Percentiles rank a stretch among this genome's conserved stretches.
Evolutionary conservation across 1,140 invertebrate genomes (phyloP).

Genomic region (Brachionus plicatilis): DNA sequence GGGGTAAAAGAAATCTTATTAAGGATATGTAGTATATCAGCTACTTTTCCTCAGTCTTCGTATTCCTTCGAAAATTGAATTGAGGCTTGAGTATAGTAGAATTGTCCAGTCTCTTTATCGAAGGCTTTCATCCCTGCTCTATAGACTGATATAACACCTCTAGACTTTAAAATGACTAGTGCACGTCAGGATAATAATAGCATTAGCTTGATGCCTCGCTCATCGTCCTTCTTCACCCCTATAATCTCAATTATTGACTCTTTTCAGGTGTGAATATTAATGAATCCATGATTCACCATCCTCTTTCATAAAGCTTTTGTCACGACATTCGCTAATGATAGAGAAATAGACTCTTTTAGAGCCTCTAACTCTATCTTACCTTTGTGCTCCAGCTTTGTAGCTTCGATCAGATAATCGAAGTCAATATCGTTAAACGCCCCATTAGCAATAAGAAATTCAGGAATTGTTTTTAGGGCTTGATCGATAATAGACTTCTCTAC

Average conservation of each 20-base stretch:
- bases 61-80: neutral
- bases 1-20: neutral
- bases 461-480: no score
- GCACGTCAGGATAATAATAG: neutral
- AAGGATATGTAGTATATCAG: neutral
- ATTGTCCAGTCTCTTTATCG: neutral
- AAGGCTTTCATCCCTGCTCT: neutral
- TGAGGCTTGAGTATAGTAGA: neutral
- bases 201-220: neutral
- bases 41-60: neutral
- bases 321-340: neutral
- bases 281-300: neutral
- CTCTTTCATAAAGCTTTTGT: neutral
- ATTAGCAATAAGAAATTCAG: no score
- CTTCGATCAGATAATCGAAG: no score
- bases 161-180: neutral
- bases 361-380: neutral
- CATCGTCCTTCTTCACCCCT: neutral
- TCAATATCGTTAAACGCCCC: no score
- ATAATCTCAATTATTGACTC: neutral
- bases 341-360: neutral
- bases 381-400: neutral
- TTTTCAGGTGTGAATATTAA: neutral
- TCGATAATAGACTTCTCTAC: no score
- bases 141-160: neutral